Conservation (phyloP, 1,140 invertebrate genomes). For the Onthophagus taurus region DNA sequence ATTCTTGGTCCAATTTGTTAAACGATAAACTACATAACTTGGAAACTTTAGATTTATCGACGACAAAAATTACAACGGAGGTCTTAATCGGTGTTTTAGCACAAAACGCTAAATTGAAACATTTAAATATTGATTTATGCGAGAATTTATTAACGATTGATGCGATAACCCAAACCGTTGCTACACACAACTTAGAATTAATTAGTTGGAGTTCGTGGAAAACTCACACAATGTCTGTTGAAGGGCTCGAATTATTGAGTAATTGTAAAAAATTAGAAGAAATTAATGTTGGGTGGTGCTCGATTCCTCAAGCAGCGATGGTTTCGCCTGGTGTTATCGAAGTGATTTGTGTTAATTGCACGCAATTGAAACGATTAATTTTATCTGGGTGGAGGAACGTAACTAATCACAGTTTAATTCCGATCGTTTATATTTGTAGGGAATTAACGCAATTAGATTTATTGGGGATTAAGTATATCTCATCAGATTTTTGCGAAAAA, state of each 20-base stretch:
- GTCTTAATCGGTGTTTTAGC: conserved; percentile 54
- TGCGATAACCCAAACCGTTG: conserved; percentile 54
- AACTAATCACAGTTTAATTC: conserved; percentile 63
- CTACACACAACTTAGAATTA: conserved; percentile 53
- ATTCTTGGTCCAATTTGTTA: no score
- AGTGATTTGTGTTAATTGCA: no score
- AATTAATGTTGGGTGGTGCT: conserved; percentile 81
- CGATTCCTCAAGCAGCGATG: conserved; percentile 33
- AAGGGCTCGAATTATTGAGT: conserved; percentile 57
- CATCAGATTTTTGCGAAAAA: conserved; percentile 56
- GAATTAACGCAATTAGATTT: conserved; percentile 61
- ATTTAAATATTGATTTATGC: conserved; percentile 46
- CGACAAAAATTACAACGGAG: conserved; percentile 25
- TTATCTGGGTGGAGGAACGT: conserved; percentile 50
- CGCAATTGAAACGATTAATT: no score
- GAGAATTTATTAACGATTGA: conserved; percentile 53
- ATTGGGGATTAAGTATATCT: conserved; percentile 66
- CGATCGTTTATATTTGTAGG: conserved; percentile 44
- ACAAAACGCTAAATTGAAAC: conserved; percentile 55
- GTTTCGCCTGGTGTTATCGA: background rate
- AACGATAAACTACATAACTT: conserved; percentile 55
- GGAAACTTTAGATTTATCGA: conserved; percentile 43
- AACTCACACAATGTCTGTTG: conserved; percentile 58
- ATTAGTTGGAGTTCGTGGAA: conserved; percentile 81
- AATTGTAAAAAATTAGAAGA: conserved; percentile 65